Base-by-base conservation (phyloP, 2,797 vertebrate genomes). In the Taeniopygia guttata region DNA sequence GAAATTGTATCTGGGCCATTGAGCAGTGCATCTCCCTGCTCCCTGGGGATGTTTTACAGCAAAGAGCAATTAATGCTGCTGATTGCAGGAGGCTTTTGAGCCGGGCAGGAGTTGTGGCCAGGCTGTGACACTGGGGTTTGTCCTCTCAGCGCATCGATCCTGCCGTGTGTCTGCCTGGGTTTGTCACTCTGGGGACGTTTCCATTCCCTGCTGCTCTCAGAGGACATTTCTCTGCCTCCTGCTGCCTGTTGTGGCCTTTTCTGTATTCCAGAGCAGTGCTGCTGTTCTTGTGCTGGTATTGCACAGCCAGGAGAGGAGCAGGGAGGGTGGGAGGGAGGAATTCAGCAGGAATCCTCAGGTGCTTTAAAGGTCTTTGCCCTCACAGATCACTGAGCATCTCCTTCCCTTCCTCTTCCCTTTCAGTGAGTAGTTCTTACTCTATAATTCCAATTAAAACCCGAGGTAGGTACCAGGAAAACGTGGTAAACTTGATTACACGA, bases 51-150 rank as follows among this genome's bases (percentile, higher is more conserved):
- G 70, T 13, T 26, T 95, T 78, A 59, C 13, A 80, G 42, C 48
- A 84, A 92, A 95, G 87, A 89, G 45, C 81, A 91, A 94, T 97
- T 95, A 92, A 82, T 88, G 82, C 10, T 48, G 62, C 51, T 42
- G 75, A 51, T 75, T 46, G 29, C 3, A 3, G 51, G 84, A 81
- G 45, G 58, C 42, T 4, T 58, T 83, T 82, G 25, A 59, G 40
- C 54, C 69, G n/a, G 84, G 19, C 43, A 58, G 90, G 91, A 77
- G 55, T 5, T 45, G 48, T 88, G 66, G 92, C 34, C 51, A 19
- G 88, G 19, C 54, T 40, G 5, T 54, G 68, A 54, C 91, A 18
- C 45, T 87, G 13, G 36, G 42, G 34, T 81, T 89, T 85, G 64
- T 84, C 85, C 73, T 83, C 80, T 48, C 87, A 92, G 75, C 80